Conservation (phyloP, 2,888 invertebrate species). For the Allacma fusca region DNA sequence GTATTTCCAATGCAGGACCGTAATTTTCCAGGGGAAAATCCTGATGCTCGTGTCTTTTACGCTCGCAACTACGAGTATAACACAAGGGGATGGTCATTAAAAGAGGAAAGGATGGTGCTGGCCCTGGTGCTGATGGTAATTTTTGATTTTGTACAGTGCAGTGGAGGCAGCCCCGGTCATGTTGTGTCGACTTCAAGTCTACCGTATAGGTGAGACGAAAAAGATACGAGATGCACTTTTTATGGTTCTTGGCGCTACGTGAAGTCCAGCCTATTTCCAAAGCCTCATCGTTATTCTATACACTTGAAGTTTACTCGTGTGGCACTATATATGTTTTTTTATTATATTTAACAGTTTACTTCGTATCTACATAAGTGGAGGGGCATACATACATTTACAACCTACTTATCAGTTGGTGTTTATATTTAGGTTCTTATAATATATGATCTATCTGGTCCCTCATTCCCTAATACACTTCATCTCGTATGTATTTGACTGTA, state of each 20-base stretch:
- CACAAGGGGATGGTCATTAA: constrained; percentile 38
- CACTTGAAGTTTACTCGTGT: no score
- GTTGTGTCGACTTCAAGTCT: constrained; percentile 35
- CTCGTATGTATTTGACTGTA: neutral
- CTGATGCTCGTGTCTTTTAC: neutral
- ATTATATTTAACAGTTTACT: no score
- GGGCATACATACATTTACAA: constrained; percentile 5
- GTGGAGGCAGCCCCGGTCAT: constrained; percentile 10
- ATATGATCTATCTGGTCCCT: neutral
- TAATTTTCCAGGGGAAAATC: constrained; percentile 6
- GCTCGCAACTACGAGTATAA: constrained; percentile 27
- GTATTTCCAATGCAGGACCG: neutral
- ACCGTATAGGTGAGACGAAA: constrained; percentile 38
- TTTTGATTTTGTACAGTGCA: constrained; percentile 11
- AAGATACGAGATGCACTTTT: constrained; percentile 37
- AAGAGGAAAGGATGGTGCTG: neutral
- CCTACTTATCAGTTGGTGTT: neutral
- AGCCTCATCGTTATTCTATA: constrained; percentile 2
- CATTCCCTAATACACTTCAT: neutral
- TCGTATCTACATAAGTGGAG: neutral
- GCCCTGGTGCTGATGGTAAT: constrained; percentile 21
- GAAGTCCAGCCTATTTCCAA: constrained; percentile 14
- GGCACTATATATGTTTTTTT: no score
- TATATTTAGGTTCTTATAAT: constrained; percentile 6
- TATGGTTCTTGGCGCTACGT: constrained; percentile 23